Evolutionary conservation across 2,797 vertebrate species (phyloP), one percentile per base, ranked within the genome.

Genomic region (Sciaenops ocellatus): DNA sequence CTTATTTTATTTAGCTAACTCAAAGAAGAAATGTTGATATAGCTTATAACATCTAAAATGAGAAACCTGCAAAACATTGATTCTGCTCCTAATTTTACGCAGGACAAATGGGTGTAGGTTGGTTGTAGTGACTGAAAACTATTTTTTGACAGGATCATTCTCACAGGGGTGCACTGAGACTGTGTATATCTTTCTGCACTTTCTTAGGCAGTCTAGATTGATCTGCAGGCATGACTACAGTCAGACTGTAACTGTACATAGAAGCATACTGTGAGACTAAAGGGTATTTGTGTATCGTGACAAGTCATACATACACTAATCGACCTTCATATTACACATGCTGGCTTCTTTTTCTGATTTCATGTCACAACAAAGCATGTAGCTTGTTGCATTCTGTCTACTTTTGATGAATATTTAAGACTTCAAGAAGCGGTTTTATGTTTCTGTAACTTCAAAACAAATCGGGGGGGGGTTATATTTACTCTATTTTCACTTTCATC

Each of bases 321-420:
- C 46, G 18, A 50, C 22, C 42, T 66, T 62, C 15, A 63, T 20
- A 52, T 76, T 38, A 68, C 17, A 0, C 64, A 51, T 30, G 42
- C 30, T 3, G 6, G 48, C 73, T 77, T 56, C 42, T 76, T 69
- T 66, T 52, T 34, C 26, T 52, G 71, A 73, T 84, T 69, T 75
- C 28, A 15, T 38, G 61, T 80, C 70, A 83, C 73, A 78, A 62
- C 67, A 81, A 70, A 73, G 60, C 1, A 2, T 63, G 52, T 24
- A 66, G 63, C 69, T 63, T 79, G 76, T 82, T 85, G 79, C 22
- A 5, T 72, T 73, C 17, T 59, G 24, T 67, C 69, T 55, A 59
- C 69, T 82, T 87, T 68, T 88, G 73, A 81, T 90, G 44, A 86
- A 79, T 84, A 86, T 90, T 85, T 84, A 80, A 78, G 62, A 63